phyloP scores from a whole-genome alignment of 1,140 invertebrate species.

The Drosophila ironensis region DNA sequence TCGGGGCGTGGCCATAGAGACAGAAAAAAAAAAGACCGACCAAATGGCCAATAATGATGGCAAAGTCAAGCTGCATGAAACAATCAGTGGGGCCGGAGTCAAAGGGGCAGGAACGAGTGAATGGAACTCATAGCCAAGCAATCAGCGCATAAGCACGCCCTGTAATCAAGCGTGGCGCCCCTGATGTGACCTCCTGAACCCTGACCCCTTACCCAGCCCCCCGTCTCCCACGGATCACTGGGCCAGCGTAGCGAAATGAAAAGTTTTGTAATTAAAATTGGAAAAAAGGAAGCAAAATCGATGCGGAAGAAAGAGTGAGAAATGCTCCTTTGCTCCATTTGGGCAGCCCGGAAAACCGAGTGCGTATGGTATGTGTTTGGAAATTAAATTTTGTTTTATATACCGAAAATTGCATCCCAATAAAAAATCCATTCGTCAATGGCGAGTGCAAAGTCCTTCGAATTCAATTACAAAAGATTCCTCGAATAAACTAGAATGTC shows the following conservation, averaged over 20 bases:
- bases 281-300: slow-evolving; percentile 27
- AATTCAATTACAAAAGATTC: neutral
- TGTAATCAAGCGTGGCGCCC: slow-evolving; percentile 69
- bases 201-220: neutral
- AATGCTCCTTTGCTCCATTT: slow-evolving; percentile 39
- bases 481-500: too few relatives aligned
- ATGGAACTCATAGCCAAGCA: slow-evolving; percentile 64
- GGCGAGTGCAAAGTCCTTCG: too few relatives aligned
- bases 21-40: slow-evolving; percentile 31
- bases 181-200: slow-evolving; percentile 7
- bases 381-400: too few relatives aligned
- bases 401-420: too few relatives aligned
- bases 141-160: slow-evolving; percentile 78
- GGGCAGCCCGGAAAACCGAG: neutral
- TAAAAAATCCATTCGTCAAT: too few relatives aligned
- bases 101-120: slow-evolving; percentile 12
- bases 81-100: slow-evolving; percentile 24
- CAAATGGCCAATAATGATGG: slow-evolving; percentile 72
- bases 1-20: neutral
- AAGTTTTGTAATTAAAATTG: slow-evolving; percentile 81
- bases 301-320: slow-evolving; percentile 40
- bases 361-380: slow-evolving; percentile 1
- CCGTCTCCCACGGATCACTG: neutral
- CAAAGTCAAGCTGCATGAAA: slow-evolving; percentile 55
- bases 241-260: slow-evolving; percentile 66